Evolutionary conservation across 2,113 vertebrate species (phyloP).

Genomic region (Orycteropus afer): DNA sequence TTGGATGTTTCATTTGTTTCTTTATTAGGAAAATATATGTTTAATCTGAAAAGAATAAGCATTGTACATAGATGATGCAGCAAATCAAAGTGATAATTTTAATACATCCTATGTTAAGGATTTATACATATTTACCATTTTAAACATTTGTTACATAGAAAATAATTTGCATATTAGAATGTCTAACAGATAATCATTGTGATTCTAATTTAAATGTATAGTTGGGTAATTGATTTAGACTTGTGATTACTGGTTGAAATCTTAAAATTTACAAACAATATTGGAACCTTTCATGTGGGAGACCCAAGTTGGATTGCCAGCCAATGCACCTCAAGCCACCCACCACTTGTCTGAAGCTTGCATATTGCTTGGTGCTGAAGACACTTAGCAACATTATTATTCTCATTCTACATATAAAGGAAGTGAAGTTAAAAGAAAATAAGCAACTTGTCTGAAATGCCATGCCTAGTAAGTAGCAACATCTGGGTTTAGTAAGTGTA

Average conservation of each 20-base stretch:
- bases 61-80: not conserved
- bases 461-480: not conserved
- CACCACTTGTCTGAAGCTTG: not conserved
- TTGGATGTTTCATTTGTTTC: not conserved
- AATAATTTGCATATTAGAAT: not conserved
- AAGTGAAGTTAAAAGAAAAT: not conserved
- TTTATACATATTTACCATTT: constrained; percentile 21
- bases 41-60: constrained; percentile 19
- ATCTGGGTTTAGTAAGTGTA: not conserved
- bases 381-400: not conserved
- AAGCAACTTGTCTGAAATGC: not conserved
- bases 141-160: not conserved
- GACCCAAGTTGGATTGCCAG: not conserved
- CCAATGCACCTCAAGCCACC: not conserved
- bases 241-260: not conserved
- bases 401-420: not conserved
- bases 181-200: constrained; percentile 14
- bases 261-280: not conserved
- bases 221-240: constrained; percentile 17
- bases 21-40: constrained; percentile 12
- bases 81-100: constrained; percentile 9
- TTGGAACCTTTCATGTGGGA: not conserved
- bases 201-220: not conserved
- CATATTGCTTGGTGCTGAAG: not conserved
- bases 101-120: not conserved